Conservation (phyloP, 2,113 vertebrate genomes). For the Podarcis cretensis region DNA sequence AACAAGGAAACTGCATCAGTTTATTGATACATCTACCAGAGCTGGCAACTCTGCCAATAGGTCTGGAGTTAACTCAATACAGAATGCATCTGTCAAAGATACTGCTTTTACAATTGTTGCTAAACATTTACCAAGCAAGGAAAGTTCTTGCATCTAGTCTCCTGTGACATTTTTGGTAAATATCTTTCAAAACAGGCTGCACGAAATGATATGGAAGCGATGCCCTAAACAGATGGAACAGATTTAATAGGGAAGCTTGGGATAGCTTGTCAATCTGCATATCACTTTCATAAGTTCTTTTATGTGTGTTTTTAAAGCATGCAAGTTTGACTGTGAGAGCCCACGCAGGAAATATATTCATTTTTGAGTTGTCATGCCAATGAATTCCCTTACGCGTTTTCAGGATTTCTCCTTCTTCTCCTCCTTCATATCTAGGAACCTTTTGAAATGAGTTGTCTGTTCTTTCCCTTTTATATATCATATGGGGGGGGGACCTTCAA, state of each 20-base stretch:
- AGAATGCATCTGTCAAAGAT: not conserved
- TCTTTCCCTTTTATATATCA: not conserved
- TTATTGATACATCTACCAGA: not conserved
- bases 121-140: not conserved
- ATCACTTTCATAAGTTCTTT: slow-evolving; percentile 2
- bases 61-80: not conserved
- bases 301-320: not conserved
- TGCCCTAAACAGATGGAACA: slow-evolving; percentile 3
- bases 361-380: not conserved
- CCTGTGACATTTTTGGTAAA: slow-evolving; percentile 1
- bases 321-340: slow-evolving; percentile 19
- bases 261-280: slow-evolving; percentile 5
- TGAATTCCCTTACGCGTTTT: slow-evolving; percentile 30
- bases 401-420: not conserved
- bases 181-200: slow-evolving; percentile 22
- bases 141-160: slow-evolving; percentile 32
- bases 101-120: slow-evolving; percentile 15
- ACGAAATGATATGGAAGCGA: not conserved
- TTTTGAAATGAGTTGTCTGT: slow-evolving; percentile 9
- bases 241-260: slow-evolving; percentile 31
- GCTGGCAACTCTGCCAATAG: not conserved
- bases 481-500: not conserved
- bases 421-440: slow-evolving; percentile 14
- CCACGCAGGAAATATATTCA: slow-evolving; percentile 9
- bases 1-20: not conserved